These are phyloP conservation scores for Crax fasciolata DNA, from an alignment of 2,797 vertebrate species.

Conservation along the genomic window DNA sequence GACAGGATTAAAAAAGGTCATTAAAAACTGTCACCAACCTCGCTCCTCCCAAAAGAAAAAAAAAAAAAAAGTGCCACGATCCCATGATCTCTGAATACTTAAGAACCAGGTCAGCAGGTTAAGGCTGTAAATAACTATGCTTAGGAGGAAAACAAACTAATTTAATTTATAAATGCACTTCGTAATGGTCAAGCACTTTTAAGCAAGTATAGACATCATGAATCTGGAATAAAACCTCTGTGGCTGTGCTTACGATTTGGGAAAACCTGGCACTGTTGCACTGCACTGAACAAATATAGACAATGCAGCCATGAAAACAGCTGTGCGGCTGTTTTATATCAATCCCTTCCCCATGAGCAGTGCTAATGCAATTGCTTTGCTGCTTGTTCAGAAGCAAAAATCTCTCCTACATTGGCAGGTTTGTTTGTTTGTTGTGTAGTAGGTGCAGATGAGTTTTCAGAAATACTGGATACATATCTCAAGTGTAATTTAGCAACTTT, in stretches of 20 bases:
- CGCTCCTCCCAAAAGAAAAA: neutral
- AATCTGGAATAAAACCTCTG: neutral
- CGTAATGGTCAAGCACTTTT: neutral
- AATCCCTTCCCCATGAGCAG: neutral
- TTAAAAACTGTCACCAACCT: neutral
- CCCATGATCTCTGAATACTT: neutral
- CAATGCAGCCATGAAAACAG: neutral
- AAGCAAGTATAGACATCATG: neutral
- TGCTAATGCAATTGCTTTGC: neutral
- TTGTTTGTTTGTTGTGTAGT: neutral
- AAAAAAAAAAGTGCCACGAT: neutral
- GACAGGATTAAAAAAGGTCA: neutral
- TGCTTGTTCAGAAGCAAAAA: neutral
- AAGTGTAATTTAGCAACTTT: neutral
- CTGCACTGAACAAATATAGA: neutral
- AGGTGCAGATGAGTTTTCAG: constrained; percentile 14
- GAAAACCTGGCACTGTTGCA: neutral
- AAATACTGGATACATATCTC: neutral
- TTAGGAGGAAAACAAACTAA: neutral
- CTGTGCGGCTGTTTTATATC: constrained; percentile 14
- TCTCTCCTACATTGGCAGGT: neutral
- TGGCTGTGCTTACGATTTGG: neutral
- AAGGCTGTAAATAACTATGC: neutral
- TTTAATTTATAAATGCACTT: neutral
- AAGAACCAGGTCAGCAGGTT: neutral